Percentiles rank a stretch among this genome's conserved stretches.
Evolutionary conservation across 2,888 invertebrate genomes (phyloP).

Genomic region (Eulithis prunata): DNA sequence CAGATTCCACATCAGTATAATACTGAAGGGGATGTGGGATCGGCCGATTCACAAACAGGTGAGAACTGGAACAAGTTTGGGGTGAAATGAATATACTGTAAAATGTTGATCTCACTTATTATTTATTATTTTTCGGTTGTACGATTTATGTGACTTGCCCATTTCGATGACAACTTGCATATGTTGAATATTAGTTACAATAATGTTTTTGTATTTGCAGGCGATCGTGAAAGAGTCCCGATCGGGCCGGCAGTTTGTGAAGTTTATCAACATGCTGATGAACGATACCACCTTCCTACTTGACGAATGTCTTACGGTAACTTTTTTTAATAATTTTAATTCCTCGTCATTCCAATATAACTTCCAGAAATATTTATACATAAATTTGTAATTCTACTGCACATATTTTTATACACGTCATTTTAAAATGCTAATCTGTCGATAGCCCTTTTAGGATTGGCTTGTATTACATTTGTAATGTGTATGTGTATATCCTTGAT

Average conservation of each 20-base stretch:
- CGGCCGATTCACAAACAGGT: slow-evolving; percentile 90
- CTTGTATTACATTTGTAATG: neutral
- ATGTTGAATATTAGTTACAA: too few relatives aligned
- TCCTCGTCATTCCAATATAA: neutral
- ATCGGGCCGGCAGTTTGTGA: slow-evolving; percentile 96
- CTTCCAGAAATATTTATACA: too few relatives aligned
- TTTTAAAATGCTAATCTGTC: too few relatives aligned
- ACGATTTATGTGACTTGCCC: too few relatives aligned
- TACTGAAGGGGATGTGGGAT: slow-evolving; percentile 98
- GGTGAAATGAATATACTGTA: too few relatives aligned
- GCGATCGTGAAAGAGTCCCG: slow-evolving; percentile 96
- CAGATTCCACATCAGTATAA: slow-evolving; percentile 98
- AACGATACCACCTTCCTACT: slow-evolving; percentile 98
- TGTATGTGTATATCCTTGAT: neutral
- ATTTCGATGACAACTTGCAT: too few relatives aligned
- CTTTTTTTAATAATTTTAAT: neutral
- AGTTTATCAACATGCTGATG: slow-evolving; percentile 99
- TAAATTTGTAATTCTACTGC: too few relatives aligned
- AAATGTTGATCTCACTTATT: too few relatives aligned
- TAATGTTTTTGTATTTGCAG: slow-evolving; percentile 52
- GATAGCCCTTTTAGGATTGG: too few relatives aligned
- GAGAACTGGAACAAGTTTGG: neutral
- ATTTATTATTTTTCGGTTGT: too few relatives aligned
- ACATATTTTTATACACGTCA: too few relatives aligned
- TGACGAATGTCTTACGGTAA: slow-evolving; percentile 92